Evolutionary conservation across 2,113 vertebrate genomes (phyloP), one percentile per base, ranked within the genome.

Genomic region (Petromus typicus): DNA sequence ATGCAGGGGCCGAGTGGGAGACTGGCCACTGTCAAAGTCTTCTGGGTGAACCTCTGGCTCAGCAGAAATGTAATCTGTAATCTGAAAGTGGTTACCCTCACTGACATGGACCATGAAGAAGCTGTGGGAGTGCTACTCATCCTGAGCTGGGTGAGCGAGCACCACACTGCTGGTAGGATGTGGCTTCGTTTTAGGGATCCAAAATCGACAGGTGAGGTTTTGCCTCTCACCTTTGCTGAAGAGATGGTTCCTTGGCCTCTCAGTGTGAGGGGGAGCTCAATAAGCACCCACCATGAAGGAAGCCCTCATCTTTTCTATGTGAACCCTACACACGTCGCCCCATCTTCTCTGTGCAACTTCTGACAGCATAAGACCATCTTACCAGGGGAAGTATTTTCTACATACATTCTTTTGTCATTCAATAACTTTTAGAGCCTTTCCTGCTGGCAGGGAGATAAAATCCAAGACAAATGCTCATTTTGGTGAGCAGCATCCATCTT

Each of bases 1-100:
- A n/a, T 4, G 10, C 3, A 17, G 51, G 4, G 25, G 7, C 10
- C 1, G 1, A 7, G 1, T 16, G 4, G 27, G 40, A 7, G 27
- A 59, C 5, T 48, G 48, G 37, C 2, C 34, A 2, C 40, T 64
- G 32, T 57, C 23, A 7, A 11, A 67, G 27, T 86, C 85, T 63
- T 54, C 82, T 93, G 23, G 59, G 48, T 90, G 59, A 17, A 61
- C 73, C 32, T 1, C 45, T 88, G 64, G 3, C 76, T 91, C n/a
- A 6, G 12, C 14, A 83, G 45, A 63, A 37, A 57, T 59, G 27
- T 9, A 5, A 9, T 86, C 13, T 22, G 76, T 32, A 37, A 14
- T 25, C 45, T 51, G 23, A 34, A 97, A 87, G 30, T n/a, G 45
- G 5, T 43, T 89, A 92, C 13, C 16, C 45, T 64, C 57, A 27